Conservation (phyloP, 1,140 invertebrate genomes). For the Ips typographus region DNA sequence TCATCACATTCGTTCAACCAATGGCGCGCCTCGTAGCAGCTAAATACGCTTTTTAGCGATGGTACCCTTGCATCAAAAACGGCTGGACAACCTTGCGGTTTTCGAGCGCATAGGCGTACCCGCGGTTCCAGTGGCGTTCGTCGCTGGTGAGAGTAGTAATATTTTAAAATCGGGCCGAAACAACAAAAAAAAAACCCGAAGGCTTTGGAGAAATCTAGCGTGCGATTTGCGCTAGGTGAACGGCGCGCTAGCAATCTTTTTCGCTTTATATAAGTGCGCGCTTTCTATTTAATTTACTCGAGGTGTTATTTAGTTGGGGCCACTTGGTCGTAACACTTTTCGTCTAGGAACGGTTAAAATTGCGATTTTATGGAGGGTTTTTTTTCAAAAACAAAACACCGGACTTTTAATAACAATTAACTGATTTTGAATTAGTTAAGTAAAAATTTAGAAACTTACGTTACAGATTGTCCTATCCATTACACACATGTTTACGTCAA, state of each 20-base stretch:
- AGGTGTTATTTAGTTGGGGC: neutral
- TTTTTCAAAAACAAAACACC: too few species aligned
- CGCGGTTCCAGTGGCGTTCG: neutral
- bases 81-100: constrained; percentile 14
- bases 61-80: constrained; percentile 13
- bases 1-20: too few species aligned
- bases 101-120: neutral
- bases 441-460: too few species aligned
- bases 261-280: constrained; percentile 36
- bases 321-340: constrained; percentile 24
- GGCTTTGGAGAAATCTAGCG: neutral
- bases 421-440: too few species aligned
- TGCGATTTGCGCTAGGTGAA: constrained; percentile 3
- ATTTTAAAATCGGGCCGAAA: neutral
- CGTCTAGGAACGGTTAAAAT: neutral
- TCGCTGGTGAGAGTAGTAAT: neutral
- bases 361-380: neutral
- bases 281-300: constrained; percentile 43
- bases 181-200: neutral
- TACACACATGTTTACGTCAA: too few species aligned
- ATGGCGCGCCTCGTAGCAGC: too few species aligned
- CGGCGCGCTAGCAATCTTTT: constrained; percentile 28
- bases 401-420: too few species aligned
- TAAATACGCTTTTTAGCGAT: neutral
- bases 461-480: too few species aligned